Evolutionary conservation across 2,888 invertebrate genomes (phyloP).

Genomic region (Serripes groenlandicus): DNA sequence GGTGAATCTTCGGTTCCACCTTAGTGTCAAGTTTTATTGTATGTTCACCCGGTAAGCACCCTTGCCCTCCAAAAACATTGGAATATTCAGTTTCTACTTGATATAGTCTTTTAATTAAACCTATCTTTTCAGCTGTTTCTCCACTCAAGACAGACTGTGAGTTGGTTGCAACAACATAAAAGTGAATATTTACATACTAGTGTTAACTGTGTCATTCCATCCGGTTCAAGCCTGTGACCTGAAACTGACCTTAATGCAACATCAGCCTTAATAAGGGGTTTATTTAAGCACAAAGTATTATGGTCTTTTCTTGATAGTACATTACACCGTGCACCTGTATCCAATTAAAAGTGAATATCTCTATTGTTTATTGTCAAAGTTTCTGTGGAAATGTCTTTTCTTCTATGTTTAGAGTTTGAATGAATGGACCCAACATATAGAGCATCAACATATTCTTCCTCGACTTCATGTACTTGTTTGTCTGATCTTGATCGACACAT

Average conservation of each 20-base stretch:
- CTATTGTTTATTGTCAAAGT: not conserved
- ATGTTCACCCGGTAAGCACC: conserved; percentile 39
- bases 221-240: not conserved
- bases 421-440: not conserved
- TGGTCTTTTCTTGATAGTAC: not conserved
- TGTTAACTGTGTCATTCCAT: not conserved
- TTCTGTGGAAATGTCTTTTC: not conserved
- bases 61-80: conserved; percentile 29
- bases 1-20: too few relatives aligned
- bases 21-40: conserved; percentile 31
- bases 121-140: conserved; percentile 9
- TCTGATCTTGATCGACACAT: conserved; percentile 3
- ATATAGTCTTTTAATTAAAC: not conserved
- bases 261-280: not conserved
- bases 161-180: too few relatives aligned
- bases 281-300: not conserved
- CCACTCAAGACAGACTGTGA: not conserved
- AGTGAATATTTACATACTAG: too few relatives aligned
- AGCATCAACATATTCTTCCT: conserved; percentile 3
- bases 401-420: not conserved
- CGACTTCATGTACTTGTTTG: conserved; percentile 25
- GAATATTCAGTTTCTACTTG: not conserved
- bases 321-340: conserved; percentile 15
- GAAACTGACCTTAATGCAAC: not conserved
- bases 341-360: not conserved